Base-by-base conservation (phyloP, 2,888 invertebrate genomes). In the Gymnoscelis rufifasciata region DNA sequence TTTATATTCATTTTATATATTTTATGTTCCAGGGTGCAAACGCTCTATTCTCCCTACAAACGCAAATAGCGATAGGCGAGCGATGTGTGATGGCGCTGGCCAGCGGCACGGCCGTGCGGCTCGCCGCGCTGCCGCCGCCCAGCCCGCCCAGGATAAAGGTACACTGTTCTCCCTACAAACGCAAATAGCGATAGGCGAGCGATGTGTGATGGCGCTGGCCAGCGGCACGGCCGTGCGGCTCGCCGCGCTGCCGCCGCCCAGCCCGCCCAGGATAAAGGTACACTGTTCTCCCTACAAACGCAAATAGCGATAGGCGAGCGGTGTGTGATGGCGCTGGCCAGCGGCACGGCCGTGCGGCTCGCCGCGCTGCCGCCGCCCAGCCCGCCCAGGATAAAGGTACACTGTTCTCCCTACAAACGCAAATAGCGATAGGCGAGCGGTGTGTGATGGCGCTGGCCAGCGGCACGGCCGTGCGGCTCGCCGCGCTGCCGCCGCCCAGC, bases 391-490 rank as follows among this genome's bases (percentile, higher is more conserved):
- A 74, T 87, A 10, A 86, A 84, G 76, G 86, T 82, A 26, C 7
- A 7, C 5, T 15, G 12, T 10, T 8, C 7, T 2, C 3, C 26
- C 8, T 7, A 7, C 93, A 93, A 71, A 92, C 94, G 0, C 93
- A 94, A 66, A 90, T 95, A 30, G 90, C 95, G 0, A 91, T 98
- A 39, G 97, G 98, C 2, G 97, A 97, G 70, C 92, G 93, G 38
- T 91, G 96, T 74, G 91, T 98, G 43, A 93, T 97, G 58, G 95
- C 95, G 4, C 91, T 97, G 52, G 98, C 97, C 0, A 94, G 95
- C 2, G 97, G 96, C 0, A 96, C 97, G 0, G 98, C 95, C 0
- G 90, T 95, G 6, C 94, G 92, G 61, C 78, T 97, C 0, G 88
- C 92, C 0, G 93, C 96, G 0, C 74, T 98, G 29, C 97, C 97